Percentiles rank a stretch among this genome's conserved stretches.
Conservation (phyloP, 2,113 vertebrate species). For the Cyprinodon tularosa region DNA sequence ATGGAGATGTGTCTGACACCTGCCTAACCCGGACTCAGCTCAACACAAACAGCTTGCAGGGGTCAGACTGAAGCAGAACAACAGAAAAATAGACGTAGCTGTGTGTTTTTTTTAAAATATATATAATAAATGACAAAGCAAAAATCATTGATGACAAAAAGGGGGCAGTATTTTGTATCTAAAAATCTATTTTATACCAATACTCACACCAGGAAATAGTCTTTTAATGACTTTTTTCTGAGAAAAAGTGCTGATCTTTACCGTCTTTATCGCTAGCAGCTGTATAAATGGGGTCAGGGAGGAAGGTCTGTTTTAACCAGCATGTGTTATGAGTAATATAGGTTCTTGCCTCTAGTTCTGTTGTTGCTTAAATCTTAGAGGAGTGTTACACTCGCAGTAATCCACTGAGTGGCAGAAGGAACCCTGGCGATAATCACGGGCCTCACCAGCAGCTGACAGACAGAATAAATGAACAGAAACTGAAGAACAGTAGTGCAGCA, state of each 20-base stretch:
- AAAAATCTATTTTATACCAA: neutral
- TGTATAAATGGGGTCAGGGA: neutral
- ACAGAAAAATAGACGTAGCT: conserved; percentile 11
- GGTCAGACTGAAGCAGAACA: conserved; percentile 43
- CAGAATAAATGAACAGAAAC: neutral
- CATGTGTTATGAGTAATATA: neutral
- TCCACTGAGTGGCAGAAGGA: neutral
- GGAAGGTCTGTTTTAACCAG: neutral
- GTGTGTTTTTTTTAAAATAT: conserved; percentile 16
- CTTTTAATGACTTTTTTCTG: neutral
- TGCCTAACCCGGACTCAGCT: conserved; percentile 64
- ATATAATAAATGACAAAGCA: neutral
- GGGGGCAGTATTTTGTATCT: neutral
- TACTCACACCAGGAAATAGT: neutral
- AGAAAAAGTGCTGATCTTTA: neutral
- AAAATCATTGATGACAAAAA: conserved; percentile 3
- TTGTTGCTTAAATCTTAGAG: neutral
- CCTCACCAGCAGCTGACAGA: neutral
- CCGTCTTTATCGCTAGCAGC: neutral
- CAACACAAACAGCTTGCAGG: conserved; percentile 71
- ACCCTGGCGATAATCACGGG: neutral
- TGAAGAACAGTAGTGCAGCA: neutral
- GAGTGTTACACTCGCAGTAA: neutral
- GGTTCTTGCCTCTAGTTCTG: neutral
- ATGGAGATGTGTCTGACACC: conserved; percentile 73